phyloP scores from a whole-genome alignment of 2,113 vertebrate species.

The Ptilonorhynchus violaceus region DNA sequence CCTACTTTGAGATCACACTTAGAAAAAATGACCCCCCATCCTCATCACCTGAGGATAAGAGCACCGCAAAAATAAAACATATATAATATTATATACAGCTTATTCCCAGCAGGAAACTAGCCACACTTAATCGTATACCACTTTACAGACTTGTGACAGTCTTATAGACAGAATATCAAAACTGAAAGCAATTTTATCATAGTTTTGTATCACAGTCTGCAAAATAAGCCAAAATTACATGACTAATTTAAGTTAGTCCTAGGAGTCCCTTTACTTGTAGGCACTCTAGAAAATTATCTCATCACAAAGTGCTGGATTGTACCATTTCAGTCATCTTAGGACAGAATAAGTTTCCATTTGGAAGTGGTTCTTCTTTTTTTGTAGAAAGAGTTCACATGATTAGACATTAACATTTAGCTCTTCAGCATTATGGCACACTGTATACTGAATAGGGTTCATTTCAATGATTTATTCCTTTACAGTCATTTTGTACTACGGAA shows the following conservation, averaged over 20 bases:
- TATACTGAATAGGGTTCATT: background rate
- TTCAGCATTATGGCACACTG: background rate
- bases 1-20: background rate
- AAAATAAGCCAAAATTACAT: background rate
- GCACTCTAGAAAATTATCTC: background rate
- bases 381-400: background rate
- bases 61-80: background rate
- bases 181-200: background rate
- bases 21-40: background rate
- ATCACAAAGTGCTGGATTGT: background rate
- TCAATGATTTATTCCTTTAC: background rate
- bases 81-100: background rate
- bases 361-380: background rate
- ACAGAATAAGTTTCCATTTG: background rate
- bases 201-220: background rate
- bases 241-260: background rate
- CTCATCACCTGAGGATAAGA: background rate
- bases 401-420: background rate
- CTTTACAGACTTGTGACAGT: rapidly evolving
- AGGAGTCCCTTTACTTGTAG: background rate
- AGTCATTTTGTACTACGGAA: background rate
- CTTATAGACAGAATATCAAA: background rate
- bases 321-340: background rate
- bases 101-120: background rate
- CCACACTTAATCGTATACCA: background rate